Percentiles rank a stretch among this genome's conserved stretches.
Conservation (phyloP, 2,113 vertebrate species). For the Zosterops hypoxanthus region DNA sequence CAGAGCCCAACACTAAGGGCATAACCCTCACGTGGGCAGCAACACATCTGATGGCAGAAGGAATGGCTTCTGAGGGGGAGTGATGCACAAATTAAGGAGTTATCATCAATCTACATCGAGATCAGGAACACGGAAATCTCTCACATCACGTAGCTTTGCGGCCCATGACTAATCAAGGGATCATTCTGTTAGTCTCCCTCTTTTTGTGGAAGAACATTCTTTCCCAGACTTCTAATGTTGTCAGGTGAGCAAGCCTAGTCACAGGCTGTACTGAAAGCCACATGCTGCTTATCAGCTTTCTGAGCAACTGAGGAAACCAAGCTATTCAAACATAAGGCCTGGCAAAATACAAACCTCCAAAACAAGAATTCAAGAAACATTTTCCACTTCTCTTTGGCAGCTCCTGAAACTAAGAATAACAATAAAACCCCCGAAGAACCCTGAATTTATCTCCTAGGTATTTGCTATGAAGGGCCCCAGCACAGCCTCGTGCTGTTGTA, state of each 20-base stretch:
- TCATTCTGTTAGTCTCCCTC: fast-evolving
- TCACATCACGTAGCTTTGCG: fast-evolving
- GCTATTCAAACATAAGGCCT: not conserved
- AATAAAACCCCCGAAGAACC: not conserved
- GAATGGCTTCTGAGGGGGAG: not conserved
- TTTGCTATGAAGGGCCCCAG: not conserved
- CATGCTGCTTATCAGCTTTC: not conserved
- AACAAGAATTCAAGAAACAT: not conserved
- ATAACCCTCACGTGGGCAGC: not conserved
- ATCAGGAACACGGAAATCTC: not conserved
- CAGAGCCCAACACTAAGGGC: not conserved
- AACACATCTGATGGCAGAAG: fast-evolving
- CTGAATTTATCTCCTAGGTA: not conserved
- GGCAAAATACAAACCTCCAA: not conserved
- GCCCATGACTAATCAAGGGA: not conserved
- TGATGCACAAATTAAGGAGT: not conserved
- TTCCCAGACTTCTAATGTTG: not conserved
- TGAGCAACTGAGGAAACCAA: not conserved
- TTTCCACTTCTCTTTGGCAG: not conserved
- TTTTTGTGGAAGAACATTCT: not conserved
- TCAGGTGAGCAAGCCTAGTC: not conserved
- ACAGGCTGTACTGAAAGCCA: not conserved
- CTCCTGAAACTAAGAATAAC: not conserved
- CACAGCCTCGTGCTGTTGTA: not conserved
- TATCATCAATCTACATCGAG: not conserved